A percentile compares a stretch with the other conserved stretches of the same genome.
These are phyloP conservation scores for Dyspetes luteomarginatus DNA, from an alignment of 2,888 invertebrate genomes.

Conservation along the genomic window DNA sequence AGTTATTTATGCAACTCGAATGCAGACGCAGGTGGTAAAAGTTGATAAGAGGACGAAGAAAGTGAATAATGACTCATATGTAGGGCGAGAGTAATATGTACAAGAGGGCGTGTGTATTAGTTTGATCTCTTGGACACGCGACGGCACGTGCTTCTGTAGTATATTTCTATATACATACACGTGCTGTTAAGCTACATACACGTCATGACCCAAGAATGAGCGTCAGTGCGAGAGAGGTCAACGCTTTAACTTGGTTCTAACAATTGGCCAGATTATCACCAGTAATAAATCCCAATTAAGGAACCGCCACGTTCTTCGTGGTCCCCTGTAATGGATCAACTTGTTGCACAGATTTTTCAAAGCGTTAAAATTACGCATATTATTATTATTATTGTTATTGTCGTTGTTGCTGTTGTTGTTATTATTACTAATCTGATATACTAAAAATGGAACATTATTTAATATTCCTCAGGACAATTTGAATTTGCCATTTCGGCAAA, in stretches of 20 bases:
- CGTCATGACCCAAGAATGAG: slow-evolving; percentile 69
- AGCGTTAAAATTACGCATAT: not conserved
- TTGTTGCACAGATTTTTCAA: slow-evolving; percentile 44
- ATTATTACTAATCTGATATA: not conserved
- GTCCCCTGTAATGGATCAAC: not conserved
- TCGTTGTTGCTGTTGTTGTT: not conserved
- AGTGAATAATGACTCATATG: not conserved
- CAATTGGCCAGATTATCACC: slow-evolving; percentile 80
- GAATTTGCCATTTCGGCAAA: not conserved
- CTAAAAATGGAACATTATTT: not conserved
- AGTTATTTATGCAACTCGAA: no score
- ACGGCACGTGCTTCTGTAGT: slow-evolving; percentile 73
- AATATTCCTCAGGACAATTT: not conserved
- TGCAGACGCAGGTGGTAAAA: no score
- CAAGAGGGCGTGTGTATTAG: not conserved
- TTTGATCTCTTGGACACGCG: slow-evolving; percentile 39
- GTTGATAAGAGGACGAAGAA: not conserved
- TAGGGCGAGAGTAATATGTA: not conserved
- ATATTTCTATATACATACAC: not conserved
- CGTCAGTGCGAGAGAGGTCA: slow-evolving; percentile 75
- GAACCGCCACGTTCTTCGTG: slow-evolving; percentile 53
- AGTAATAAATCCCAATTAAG: slow-evolving; percentile 80
- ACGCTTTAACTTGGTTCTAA: slow-evolving; percentile 80
- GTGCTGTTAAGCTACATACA: slow-evolving; percentile 3
- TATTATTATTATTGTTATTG: no score